Conservation (phyloP, 2,888 invertebrate genomes). For the Sphinx pinastri region DNA sequence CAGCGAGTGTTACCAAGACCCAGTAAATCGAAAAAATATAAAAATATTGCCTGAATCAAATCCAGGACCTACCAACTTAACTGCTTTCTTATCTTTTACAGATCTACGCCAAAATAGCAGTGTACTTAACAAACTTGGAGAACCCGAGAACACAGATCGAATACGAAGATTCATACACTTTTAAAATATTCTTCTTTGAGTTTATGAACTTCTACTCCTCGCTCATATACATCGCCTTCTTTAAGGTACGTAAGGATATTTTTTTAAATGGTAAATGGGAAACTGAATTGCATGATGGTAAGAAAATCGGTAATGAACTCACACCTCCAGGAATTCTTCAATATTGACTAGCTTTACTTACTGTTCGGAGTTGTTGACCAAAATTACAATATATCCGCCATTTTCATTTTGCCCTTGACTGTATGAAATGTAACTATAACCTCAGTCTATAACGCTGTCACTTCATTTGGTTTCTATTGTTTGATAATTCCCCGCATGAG, state of each 20-base stretch:
- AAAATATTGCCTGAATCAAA: no score
- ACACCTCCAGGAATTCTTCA: no score
- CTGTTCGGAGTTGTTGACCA: no score
- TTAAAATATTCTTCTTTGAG: slow-evolving; percentile 99
- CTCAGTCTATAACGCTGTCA: no score
- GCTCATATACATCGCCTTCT: slow-evolving; percentile 99
- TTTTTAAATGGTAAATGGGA: not conserved
- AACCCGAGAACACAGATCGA: slow-evolving; percentile 98
- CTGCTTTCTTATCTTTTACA: slow-evolving; percentile 54
- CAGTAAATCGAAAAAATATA: no score
- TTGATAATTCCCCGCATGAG: no score
- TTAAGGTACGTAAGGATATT: slow-evolving; percentile 87
- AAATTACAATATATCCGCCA: no score
- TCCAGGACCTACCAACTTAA: not conserved
- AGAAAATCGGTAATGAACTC: not conserved
- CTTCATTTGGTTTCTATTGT: no score
- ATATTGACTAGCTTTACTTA: no score
- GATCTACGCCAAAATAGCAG: slow-evolving; percentile 94
- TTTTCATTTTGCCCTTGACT: no score
- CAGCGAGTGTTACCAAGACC: no score
- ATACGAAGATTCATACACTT: slow-evolving; percentile 98
- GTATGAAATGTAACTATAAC: no score
- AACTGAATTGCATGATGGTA: not conserved
- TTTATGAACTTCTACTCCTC: slow-evolving; percentile 99
- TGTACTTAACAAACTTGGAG: slow-evolving; percentile 93